Conservation (phyloP, 2,113 vertebrate species). For the Atherinomorus stipes region DNA sequence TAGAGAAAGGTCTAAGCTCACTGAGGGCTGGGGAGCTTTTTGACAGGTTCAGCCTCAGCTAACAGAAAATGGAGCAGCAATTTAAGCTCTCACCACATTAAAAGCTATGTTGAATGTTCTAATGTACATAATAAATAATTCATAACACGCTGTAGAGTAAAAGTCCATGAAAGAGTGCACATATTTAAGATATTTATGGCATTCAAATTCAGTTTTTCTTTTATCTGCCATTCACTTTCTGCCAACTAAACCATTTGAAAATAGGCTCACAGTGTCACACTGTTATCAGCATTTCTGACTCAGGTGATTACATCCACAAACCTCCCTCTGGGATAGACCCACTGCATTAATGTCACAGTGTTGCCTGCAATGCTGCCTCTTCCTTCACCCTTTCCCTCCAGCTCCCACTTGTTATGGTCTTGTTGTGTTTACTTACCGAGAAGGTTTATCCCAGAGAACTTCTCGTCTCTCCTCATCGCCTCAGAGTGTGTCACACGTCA, state of each 20-base stretch:
- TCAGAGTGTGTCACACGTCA: slow-evolving; percentile 51
- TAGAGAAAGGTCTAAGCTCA: no score
- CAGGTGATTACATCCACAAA: slow-evolving; percentile 18
- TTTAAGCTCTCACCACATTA: no score
- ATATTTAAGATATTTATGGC: neutral
- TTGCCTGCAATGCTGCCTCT: slow-evolving; percentile 13
- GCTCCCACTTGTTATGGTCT: slow-evolving; percentile 11
- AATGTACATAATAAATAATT: no score
- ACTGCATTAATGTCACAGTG: slow-evolving; percentile 31
- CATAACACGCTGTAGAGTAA: no score
- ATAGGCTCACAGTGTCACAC: neutral
- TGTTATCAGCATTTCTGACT: no score
- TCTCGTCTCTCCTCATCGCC: slow-evolving; percentile 19
- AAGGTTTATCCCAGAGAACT: slow-evolving; percentile 9
- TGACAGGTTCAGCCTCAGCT: no score
- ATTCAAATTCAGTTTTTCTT: neutral
- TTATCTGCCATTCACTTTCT: no score
- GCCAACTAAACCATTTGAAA: neutral
- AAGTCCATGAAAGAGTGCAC: no score
- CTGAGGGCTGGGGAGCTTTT: no score
- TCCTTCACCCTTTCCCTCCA: slow-evolving; percentile 12
- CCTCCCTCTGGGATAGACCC: slow-evolving; percentile 26
- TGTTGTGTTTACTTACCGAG: slow-evolving; percentile 37
- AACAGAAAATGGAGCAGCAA: no score
- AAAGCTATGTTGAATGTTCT: no score